Evolutionary conservation across 2,888 invertebrate species (phyloP).

Genomic region (Brachylomia viminalis): DNA sequence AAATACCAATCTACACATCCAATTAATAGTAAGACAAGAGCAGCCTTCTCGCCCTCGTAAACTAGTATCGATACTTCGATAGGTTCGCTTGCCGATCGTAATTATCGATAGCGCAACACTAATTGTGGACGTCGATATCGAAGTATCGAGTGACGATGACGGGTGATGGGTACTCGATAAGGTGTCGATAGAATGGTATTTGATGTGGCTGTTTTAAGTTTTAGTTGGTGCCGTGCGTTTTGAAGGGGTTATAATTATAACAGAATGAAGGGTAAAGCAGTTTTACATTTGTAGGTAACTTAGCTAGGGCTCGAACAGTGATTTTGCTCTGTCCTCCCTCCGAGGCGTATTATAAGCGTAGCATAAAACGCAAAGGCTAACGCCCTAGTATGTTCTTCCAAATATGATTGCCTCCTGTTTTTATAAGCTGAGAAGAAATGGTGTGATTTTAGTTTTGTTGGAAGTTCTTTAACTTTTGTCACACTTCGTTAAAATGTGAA

Average conservation of each 20-base stretch:
- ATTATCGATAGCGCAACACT: constrained; percentile 86
- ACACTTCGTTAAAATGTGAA: neutral
- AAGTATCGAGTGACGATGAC: constrained; percentile 73
- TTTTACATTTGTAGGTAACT: neutral
- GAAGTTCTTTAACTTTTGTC: neutral
- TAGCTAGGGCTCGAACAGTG: no score
- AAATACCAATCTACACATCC: constrained; percentile 70
- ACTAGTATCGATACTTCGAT: constrained; percentile 70
- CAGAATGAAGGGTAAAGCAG: neutral
- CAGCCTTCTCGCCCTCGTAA: constrained; percentile 65
- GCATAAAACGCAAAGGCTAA: neutral
- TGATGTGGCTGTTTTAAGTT: neutral
- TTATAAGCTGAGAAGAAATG: neutral
- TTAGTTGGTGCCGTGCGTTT: neutral
- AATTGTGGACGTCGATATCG: constrained; percentile 81
- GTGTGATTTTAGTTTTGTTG: neutral
- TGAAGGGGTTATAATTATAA: neutral
- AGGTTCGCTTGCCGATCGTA: constrained; percentile 79
- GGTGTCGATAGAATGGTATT: constrained; percentile 43
- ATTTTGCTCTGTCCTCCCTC: neutral
- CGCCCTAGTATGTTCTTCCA: neutral
- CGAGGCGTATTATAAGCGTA: neutral
- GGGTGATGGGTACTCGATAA: constrained; percentile 68
- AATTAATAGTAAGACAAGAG: constrained; percentile 69
- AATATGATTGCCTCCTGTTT: neutral